Base-by-base conservation (phyloP, 1,140 invertebrate species). In the Drosophila simulans region DNA sequence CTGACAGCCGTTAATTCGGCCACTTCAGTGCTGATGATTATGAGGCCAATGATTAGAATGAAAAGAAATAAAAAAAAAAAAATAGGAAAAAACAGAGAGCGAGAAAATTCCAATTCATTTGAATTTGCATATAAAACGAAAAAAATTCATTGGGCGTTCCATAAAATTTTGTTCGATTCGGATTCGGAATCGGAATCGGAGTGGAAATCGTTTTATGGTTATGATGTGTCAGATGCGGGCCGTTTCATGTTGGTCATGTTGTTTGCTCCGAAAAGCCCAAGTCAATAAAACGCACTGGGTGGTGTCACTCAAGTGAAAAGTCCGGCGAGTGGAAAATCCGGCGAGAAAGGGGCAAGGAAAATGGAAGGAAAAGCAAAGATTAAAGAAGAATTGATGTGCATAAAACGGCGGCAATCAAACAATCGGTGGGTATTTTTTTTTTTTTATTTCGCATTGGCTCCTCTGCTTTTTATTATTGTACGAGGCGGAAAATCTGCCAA, bases 211-310 rank as follows among this genome's bases (percentile, higher is more conserved):
- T 60, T 70, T 77, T 77, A 77, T 77, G 64, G 80, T 86, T 86
- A 86, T 71, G 79, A 86, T 86, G 83, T 88, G 83, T 83, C 75
- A 88, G 63, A 86, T 88, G 83, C 83, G 83, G 83, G 83, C 75
- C 58, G 66, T 69, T 70, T 70, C 66, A 66, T 70, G 65, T 65
- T 43, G 17, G 53, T 55, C 31, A 34, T 49, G 57, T 31, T 53
- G 22, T 27, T 45, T 17, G 25, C 15, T 46, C 27, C 27, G 27
- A 65, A 20, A 52, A 17, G 49, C 37, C 37, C 39, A 46, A 49
- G 56, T 51, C 68, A 74, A 74, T 74, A 74, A 74, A 77, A 63
- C 74, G 65, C 59, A 74, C 45, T 64, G 57, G 70, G 68, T 40
- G 68, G 34, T 37, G 45, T 70, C 27, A 43, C 22, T 22, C 40